Percentiles rank a stretch among this genome's conserved stretches.
Conservation (phyloP, 2,797 vertebrate species). For the Mormyrus proboscirostris region DNA sequence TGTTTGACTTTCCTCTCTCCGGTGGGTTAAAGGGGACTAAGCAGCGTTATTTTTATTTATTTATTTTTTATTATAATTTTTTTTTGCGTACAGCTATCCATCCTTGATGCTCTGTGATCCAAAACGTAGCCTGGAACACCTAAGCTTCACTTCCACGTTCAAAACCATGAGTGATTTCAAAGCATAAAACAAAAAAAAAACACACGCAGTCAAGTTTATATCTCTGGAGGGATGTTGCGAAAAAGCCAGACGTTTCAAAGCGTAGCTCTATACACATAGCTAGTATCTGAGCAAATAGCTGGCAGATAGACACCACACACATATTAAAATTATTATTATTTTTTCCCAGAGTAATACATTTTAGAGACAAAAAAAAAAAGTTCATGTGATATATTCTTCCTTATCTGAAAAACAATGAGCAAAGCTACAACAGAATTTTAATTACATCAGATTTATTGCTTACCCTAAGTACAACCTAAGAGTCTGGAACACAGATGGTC, state of each 20-base stretch:
- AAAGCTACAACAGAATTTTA: neutral
- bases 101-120: neutral
- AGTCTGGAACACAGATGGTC: neutral
- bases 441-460: conserved; percentile 3
- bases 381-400: neutral
- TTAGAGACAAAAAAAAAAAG: neutral
- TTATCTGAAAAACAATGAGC: neutral
- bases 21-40: neutral
- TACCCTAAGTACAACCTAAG: neutral
- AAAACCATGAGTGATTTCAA: neutral
- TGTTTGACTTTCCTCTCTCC: neutral
- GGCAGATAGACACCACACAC: neutral
- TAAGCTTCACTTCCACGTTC: neutral
- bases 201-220: neutral
- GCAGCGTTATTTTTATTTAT: neutral
- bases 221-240: neutral
- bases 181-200: neutral
- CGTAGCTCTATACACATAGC: neutral
- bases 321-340: neutral
- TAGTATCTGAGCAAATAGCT: conserved; percentile 2
- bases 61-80: neutral
- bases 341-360: neutral
- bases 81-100: neutral
- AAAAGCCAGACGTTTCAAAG: neutral
- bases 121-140: neutral